Percentiles rank a stretch among this genome's conserved stretches.
phyloP scores from a whole-genome alignment of 2,888 invertebrate species.

The Drosophila acutilabella region DNA sequence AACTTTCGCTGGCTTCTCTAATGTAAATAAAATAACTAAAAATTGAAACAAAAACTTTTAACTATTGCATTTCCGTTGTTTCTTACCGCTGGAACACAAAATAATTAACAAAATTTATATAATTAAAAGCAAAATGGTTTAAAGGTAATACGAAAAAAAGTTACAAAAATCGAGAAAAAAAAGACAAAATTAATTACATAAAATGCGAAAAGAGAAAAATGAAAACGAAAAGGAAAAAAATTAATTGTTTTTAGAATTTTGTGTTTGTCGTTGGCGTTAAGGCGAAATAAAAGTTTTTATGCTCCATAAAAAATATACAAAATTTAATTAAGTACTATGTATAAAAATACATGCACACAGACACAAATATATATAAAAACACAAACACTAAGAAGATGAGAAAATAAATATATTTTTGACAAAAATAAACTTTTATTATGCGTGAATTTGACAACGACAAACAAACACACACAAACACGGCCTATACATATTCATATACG shows the following conservation, averaged over 20 bases:
- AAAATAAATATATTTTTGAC: slow-evolving; percentile 59
- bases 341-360: slow-evolving; percentile 6
- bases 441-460: slow-evolving; percentile 66
- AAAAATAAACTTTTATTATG: slow-evolving; percentile 78
- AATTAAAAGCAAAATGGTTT: slow-evolving; percentile 39
- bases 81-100: slow-evolving; percentile 17
- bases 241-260: slow-evolving; percentile 24
- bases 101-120: slow-evolving; percentile 19
- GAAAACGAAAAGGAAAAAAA: slow-evolving; percentile 6
- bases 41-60: neutral
- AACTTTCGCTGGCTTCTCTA: slow-evolving; percentile 41
- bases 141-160: slow-evolving; percentile 32
- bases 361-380: slow-evolving; percentile 20
- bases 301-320: slow-evolving; percentile 37
- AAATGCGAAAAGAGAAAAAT: slow-evolving; percentile 36
- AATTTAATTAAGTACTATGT: slow-evolving; percentile 39
- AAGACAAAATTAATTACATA: slow-evolving; percentile 36
- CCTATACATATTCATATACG: slow-evolving; percentile 25
- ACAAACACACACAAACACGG: slow-evolving; percentile 20
- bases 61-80: slow-evolving; percentile 52
- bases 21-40: slow-evolving; percentile 36
- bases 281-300: slow-evolving; percentile 40
- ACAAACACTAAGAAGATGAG: slow-evolving; percentile 25
- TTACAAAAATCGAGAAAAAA: slow-evolving; percentile 6
- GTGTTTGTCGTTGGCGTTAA: slow-evolving; percentile 29